phyloP scores from a whole-genome alignment of 2,888 invertebrate genomes.

The Crossocerus cetratus region DNA sequence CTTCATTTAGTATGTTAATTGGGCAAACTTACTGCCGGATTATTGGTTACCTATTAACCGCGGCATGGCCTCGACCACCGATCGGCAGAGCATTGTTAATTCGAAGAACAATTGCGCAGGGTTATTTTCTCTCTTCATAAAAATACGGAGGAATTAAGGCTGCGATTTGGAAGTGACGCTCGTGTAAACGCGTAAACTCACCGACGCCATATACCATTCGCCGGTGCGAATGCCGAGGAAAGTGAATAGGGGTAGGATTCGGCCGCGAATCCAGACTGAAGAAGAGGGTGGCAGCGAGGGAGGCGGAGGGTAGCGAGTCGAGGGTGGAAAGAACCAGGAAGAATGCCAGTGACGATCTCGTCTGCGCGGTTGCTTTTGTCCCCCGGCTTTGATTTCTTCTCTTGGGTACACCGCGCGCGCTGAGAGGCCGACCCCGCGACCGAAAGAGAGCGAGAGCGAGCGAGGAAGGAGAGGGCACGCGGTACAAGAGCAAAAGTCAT shows the following conservation, averaged over 20 bases:
- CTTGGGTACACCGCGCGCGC: conserved; percentile 52
- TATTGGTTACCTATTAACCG: background rate
- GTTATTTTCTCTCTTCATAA: background rate
- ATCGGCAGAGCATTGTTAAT: background rate
- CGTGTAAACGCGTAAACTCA: background rate
- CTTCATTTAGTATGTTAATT: background rate
- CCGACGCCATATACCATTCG: background rate
- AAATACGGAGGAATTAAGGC: no score
- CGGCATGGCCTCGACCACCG: background rate
- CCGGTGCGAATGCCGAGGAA: conserved; percentile 19
- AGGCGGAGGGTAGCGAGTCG: conserved; percentile 21
- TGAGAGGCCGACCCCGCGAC: conserved; percentile 23
- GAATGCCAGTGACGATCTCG: conserved; percentile 68
- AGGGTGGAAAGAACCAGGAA: conserved; percentile 57
- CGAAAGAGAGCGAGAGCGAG: conserved; percentile 34
- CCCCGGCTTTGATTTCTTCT: conserved; percentile 75
- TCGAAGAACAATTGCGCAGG: background rate
- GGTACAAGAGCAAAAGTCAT: conserved; percentile 30
- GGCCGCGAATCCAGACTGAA: conserved; percentile 9
- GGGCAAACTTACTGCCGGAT: background rate
- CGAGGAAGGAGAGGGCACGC: conserved; percentile 36
- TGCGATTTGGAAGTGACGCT: no score
- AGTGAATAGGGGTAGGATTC: conserved; percentile 9
- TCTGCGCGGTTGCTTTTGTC: conserved; percentile 70
- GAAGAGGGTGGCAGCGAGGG: conserved; percentile 27